These are phyloP conservation scores for Rhagonycha fulva DNA, from an alignment of 2,888 invertebrate genomes.

Conservation along the genomic window DNA sequence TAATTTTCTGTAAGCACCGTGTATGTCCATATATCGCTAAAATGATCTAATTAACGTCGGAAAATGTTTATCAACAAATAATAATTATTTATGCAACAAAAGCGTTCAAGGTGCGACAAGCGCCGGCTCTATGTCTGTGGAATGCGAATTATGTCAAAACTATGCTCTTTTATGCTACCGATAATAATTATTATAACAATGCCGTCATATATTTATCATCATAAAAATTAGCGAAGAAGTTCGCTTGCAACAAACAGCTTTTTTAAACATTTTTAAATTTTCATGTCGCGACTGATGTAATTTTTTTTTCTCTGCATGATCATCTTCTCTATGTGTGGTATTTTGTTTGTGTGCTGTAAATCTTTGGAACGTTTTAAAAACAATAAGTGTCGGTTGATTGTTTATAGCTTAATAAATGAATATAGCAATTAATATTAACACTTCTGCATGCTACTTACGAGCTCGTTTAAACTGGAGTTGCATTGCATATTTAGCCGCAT, in stretches of 20 bases:
- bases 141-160: conserved; percentile 33
- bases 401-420: conserved; percentile 7
- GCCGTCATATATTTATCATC: neutral
- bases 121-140: conserved; percentile 40
- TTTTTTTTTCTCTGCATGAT: neutral
- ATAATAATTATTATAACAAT: neutral
- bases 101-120: conserved; percentile 36
- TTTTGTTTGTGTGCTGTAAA: neutral
- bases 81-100: conserved; percentile 35
- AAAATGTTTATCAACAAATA: conserved; percentile 25
- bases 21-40: neutral
- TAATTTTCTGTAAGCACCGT: neutral
- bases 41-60: conserved; percentile 4
- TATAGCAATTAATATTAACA: neutral
- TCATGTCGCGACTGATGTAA: too few species aligned
- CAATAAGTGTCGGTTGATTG: conserved; percentile 18
- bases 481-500: neutral
- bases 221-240: neutral
- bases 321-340: neutral
- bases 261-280: neutral
- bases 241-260: neutral
- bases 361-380: conserved; percentile 2
- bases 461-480: neutral
- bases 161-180: conserved; percentile 15
- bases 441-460: neutral